phyloP scores from a whole-genome alignment of 30 jellyfish, hydroid and myxozoan genomes.

The Rhopilema esculentum region DNA sequence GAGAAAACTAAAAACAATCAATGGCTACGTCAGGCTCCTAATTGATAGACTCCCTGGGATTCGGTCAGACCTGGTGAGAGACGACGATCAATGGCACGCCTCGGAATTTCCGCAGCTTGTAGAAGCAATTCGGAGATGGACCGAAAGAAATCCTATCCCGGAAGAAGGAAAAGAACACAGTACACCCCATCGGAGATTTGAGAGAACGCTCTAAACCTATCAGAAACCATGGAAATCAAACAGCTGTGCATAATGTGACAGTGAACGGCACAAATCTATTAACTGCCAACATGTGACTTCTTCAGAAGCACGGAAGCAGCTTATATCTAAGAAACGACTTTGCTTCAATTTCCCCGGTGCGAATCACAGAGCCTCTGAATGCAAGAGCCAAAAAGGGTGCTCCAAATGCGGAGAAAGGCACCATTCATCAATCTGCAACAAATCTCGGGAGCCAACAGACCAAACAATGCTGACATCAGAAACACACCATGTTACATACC shows the following conservation, averaged over 20 bases:
- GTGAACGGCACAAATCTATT: no score
- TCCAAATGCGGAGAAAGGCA: no score
- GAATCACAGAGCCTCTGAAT: constrained; percentile 45
- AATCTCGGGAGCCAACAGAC: constrained; percentile 19
- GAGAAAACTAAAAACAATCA: constrained; percentile 21
- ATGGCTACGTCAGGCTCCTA: no score
- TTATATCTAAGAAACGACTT: constrained; percentile 6
- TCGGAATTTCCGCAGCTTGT: constrained; percentile 50
- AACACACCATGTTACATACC: constrained; percentile 40
- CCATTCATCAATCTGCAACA: constrained; percentile 60
- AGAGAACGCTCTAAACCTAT: no score
- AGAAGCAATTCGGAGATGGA: no score
- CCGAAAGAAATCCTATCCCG: no score
- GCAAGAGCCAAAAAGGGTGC: constrained; percentile 44
- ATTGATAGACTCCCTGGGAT: no score
- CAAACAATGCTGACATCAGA: constrained; percentile 50
- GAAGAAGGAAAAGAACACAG: neutral
- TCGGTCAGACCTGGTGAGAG: constrained; percentile 46
- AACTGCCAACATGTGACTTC: no score
- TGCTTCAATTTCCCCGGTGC: constrained; percentile 20
- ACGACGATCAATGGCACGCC: constrained; percentile 20
- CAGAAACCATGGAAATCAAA: no score
- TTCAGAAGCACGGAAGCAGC: neutral
- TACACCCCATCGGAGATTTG: constrained; percentile 8
- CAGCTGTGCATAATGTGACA: no score